These are phyloP conservation scores for Pocillopora damicornis DNA, from an alignment of 64 coral and sea anemone species.

Conservation along the genomic window DNA sequence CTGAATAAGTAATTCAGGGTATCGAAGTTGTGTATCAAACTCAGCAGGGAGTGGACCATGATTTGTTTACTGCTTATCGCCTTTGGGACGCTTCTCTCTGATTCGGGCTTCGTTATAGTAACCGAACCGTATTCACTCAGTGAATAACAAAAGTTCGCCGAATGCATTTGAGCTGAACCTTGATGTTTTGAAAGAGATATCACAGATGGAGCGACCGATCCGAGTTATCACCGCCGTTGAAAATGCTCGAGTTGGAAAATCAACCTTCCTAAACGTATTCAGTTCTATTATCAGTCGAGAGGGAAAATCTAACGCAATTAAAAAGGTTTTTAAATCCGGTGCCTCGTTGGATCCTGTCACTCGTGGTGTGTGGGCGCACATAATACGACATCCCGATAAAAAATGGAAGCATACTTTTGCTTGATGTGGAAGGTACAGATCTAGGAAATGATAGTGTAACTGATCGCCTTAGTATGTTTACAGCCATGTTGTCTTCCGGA, in stretches of 20 bases:
- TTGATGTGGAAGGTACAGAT: conserved; percentile 71
- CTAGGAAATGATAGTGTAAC: conserved; percentile 62
- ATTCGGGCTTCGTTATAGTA: not conserved
- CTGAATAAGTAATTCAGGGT: too few species aligned
- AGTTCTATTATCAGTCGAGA: not conserved
- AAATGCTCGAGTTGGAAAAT: conserved; percentile 71
- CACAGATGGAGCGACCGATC: conserved; percentile 36
- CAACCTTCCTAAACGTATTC: conserved; percentile 65
- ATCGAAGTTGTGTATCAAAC: too few species aligned
- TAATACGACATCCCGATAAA: not conserved
- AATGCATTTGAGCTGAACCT: conserved; percentile 25
- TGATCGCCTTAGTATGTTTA: conserved; percentile 71
- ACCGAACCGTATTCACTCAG: not conserved
- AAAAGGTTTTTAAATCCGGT: conserved; percentile 57
- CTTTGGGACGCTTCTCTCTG: not conserved
- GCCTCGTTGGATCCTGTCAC: conserved; percentile 37
- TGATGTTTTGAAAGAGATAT: conserved; percentile 4
- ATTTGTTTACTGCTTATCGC: not conserved
- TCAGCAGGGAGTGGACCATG: not conserved
- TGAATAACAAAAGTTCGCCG: conserved; percentile 20
- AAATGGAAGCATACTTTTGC: conserved; percentile 9
- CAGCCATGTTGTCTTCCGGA: conserved; percentile 59
- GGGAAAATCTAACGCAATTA: not conserved
- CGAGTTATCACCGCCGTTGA: conserved; percentile 52
- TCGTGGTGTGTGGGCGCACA: conserved; percentile 46